phyloP scores from a whole-genome alignment of 2,113 vertebrate genomes.

The Delphinus delphis region DNA sequence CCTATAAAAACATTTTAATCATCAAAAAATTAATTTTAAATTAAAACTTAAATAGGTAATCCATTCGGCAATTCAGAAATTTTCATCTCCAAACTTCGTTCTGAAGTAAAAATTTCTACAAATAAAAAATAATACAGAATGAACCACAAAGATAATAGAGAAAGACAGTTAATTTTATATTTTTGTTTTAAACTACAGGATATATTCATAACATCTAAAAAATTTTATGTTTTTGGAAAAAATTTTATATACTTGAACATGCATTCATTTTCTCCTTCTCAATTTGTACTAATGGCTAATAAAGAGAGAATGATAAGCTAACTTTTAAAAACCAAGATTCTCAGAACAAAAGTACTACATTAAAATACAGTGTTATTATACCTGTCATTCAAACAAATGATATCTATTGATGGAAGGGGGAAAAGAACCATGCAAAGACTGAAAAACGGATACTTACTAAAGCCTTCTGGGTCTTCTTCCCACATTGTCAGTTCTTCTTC shows the following conservation, averaged over 20 bases:
- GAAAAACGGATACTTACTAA: slow-evolving; percentile 87
- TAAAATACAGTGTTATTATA: slow-evolving; percentile 28
- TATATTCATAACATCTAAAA: background rate
- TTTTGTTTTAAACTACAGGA: slow-evolving; percentile 28
- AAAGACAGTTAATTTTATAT: background rate
- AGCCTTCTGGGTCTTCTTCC: slow-evolving; percentile 99
- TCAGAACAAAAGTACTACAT: background rate
- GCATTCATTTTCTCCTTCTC: background rate
- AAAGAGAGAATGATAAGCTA: background rate
- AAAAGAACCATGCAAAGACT: background rate
- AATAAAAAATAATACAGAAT: slow-evolving; percentile 19
- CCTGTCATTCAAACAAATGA: background rate
- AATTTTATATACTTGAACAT: slow-evolving; percentile 7
- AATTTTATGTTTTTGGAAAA: background rate
- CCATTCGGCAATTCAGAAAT: background rate
- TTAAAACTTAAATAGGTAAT: background rate
- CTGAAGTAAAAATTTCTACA: background rate
- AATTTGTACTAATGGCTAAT: background rate
- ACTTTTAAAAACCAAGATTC: slow-evolving; percentile 4
- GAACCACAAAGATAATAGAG: background rate
- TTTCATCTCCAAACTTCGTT: background rate
- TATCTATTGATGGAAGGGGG: background rate
- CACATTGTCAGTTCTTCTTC: slow-evolving; percentile 97
- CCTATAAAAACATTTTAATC: background rate
- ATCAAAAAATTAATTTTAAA: background rate